These are phyloP conservation scores for Hydractinia echinata DNA, from an alignment of 30 jellyfish, hydroid and myxozoan genomes.

Conservation along the genomic window DNA sequence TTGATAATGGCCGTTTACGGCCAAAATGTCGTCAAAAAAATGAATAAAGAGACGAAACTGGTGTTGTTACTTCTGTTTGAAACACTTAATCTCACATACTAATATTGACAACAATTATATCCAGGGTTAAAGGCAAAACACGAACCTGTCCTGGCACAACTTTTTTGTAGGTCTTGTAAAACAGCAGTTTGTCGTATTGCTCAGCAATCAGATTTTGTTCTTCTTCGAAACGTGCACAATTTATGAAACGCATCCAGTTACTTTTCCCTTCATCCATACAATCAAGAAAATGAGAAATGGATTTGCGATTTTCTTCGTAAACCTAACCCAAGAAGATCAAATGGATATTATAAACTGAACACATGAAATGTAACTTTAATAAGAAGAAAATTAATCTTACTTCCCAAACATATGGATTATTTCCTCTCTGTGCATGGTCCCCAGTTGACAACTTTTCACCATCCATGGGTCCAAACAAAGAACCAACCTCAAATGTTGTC, in stretches of 20 bases:
- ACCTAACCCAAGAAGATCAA: constrained; percentile 9
- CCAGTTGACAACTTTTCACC: constrained; percentile 21
- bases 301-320: constrained; percentile 10
- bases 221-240: constrained; percentile 52
- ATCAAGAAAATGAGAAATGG: constrained; percentile 29
- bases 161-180: constrained; percentile 33
- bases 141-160: constrained; percentile 33
- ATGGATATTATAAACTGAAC: neutral
- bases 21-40: too few species aligned
- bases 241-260: constrained; percentile 42
- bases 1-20: too few species aligned
- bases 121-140: neutral
- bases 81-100: too few species aligned
- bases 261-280: constrained; percentile 38
- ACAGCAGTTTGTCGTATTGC: constrained; percentile 27
- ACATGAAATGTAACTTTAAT: neutral
- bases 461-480: constrained; percentile 40
- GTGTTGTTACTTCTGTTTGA: too few species aligned
- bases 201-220: constrained; percentile 44
- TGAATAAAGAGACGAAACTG: too few species aligned
- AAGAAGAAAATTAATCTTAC: neutral
- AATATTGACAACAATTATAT: too few species aligned
- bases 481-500: constrained; percentile 28
- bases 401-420: constrained; percentile 45
- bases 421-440: constrained; percentile 11